These are phyloP conservation scores for Leptopilina clavipes DNA, from an alignment of 1,140 invertebrate species.

Conservation along the genomic window DNA sequence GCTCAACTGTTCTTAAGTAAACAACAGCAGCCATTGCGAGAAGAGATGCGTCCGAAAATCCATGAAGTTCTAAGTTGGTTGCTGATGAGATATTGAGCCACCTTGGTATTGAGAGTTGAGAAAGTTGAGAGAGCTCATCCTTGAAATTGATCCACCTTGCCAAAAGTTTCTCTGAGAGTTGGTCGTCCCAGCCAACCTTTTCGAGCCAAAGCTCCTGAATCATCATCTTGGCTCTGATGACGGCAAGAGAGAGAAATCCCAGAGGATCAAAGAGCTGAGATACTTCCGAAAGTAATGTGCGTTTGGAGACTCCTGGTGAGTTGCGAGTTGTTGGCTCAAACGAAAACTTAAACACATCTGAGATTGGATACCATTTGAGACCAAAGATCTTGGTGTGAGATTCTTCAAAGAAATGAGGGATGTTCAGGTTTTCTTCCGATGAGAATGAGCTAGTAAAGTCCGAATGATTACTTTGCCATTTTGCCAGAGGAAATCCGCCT, in stretches of 20 bases:
- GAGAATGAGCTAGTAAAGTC: neutral
- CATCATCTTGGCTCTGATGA: constrained; percentile 58
- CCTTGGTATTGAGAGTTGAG: constrained; percentile 46
- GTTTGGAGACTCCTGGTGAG: neutral
- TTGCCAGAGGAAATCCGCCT: neutral
- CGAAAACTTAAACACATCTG: neutral
- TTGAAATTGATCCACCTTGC: constrained; percentile 47
- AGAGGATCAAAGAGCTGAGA: constrained; percentile 52
- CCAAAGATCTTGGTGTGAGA: neutral
- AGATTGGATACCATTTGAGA: neutral
- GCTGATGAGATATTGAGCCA: constrained; percentile 37
- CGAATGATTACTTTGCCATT: neutral
- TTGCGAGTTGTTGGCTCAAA: neutral
- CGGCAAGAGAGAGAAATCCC: constrained; percentile 58
- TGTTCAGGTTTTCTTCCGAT: neutral
- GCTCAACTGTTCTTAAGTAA: constrained; percentile 53
- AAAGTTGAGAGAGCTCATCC: constrained; percentile 37
- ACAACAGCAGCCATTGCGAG: constrained; percentile 45
- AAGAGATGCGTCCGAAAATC: constrained; percentile 60
- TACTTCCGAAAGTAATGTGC: neutral
- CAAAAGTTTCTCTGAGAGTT: constrained; percentile 41
- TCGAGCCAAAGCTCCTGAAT: constrained; percentile 59
- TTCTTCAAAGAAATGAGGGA: neutral
- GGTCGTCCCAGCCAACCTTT: constrained; percentile 63
- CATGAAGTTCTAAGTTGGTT: constrained; percentile 46